Conservation (phyloP, 1,140 invertebrate species). For the Carposina sasakii region DNA sequence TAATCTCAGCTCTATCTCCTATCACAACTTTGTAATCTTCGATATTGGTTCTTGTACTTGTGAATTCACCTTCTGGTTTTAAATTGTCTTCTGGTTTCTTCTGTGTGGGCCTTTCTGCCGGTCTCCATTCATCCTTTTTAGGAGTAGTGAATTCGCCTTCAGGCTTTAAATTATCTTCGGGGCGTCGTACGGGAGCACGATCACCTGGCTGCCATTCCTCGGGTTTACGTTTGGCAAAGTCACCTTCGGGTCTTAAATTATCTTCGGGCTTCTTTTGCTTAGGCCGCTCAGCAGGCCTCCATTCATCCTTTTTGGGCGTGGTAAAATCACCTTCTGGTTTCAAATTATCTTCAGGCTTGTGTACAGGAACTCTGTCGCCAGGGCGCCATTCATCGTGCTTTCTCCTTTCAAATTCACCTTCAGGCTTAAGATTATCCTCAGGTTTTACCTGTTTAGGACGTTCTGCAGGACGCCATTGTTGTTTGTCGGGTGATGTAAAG, state of each 20-base stretch:
- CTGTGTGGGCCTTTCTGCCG: slow-evolving; percentile 56
- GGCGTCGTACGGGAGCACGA: slow-evolving; percentile 75
- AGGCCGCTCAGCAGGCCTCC: slow-evolving; percentile 72
- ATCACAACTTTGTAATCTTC: slow-evolving; percentile 74
- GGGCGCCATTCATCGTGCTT: slow-evolving; percentile 66
- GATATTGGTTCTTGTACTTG: slow-evolving; percentile 59
- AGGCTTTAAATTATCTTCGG: slow-evolving; percentile 65
- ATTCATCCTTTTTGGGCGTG: slow-evolving; percentile 66
- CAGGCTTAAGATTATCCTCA: slow-evolving; percentile 45
- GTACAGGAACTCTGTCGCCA: slow-evolving; percentile 64
- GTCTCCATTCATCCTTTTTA: slow-evolving; percentile 60
- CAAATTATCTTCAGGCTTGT: slow-evolving; percentile 44
- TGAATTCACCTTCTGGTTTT: slow-evolving; percentile 68
- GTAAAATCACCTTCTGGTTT: slow-evolving; percentile 65
- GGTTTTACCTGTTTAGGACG: slow-evolving; percentile 51
- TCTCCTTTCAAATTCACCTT: slow-evolving; percentile 70
- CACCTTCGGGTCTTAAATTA: slow-evolving; percentile 71
- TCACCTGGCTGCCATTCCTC: slow-evolving; percentile 77
- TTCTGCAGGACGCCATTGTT: slow-evolving; percentile 62
- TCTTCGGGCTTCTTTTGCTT: slow-evolving; percentile 74
- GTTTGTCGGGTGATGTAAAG: slow-evolving; percentile 67
- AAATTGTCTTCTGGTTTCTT: slow-evolving; percentile 67
- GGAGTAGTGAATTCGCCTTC: slow-evolving; percentile 64
- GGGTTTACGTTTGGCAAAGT: slow-evolving; percentile 81
- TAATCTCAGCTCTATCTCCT: slow-evolving; percentile 76